Base-by-base conservation (phyloP, 1,140 invertebrate genomes). In the Bicyclus anynana region DNA sequence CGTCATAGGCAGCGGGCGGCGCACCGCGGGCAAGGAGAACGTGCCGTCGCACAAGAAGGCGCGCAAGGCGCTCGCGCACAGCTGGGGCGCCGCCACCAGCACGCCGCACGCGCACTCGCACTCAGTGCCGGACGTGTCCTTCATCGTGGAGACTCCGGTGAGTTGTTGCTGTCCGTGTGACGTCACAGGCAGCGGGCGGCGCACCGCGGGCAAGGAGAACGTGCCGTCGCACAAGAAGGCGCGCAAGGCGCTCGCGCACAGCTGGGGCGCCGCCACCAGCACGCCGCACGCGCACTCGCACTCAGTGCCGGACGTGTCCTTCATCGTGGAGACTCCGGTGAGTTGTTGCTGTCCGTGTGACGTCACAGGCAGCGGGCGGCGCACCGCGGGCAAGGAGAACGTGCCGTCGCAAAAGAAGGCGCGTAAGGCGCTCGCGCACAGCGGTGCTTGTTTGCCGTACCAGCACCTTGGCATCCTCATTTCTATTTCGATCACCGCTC, bases 131-230 rank as follows among this genome's bases (percentile, higher is more conserved):
- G 93, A 94, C 62, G 90, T 93, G 53, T 91, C 92, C 56, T 91
- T 93, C 60, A 91, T 92, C 10, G 56, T 67, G 14, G 95, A 96
- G 84, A 95, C 95, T 44, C 94, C 94, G 65, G 94, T 96, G 90
- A 92, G 92, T 91, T 20, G 10, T n/a, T 13, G 16, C 9, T 35
- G 10, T 9, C 29, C n/a, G n/a, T n/a, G n/a, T n/a, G n/a, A n/a
- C n/a, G n/a, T n/a, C 38, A 85, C 89, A 38, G 83, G 78, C 59
- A 84, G 82, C 59, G 57, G 65, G 64, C 50, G 92, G n/a, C 47
- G 58, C 10, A 47, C 61, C 18, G 10, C 17, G 10, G 93, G 92
- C 42, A 94, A 94, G 83, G 94, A 94, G 77, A 94, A 94, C 65
- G 90, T 92, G 37, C 90, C 91, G 23, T 35, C 62, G 1, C 80